A percentile compares a stretch with the other conserved stretches of the same genome.
These are phyloP conservation scores for Calypte anna DNA, from an alignment of 2,113 vertebrate species.

Conservation along the genomic window DNA sequence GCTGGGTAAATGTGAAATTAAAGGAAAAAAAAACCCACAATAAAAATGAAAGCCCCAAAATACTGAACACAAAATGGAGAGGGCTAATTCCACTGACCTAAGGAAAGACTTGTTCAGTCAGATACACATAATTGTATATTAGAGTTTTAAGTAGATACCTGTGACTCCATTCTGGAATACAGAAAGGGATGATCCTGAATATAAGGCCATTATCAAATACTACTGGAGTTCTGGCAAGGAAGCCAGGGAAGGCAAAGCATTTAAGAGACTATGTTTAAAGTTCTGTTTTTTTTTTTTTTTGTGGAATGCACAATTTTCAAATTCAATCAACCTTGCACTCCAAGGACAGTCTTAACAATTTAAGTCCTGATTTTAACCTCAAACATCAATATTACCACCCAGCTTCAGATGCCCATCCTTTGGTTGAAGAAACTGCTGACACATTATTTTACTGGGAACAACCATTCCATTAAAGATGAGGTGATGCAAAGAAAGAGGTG, in stretches of 20 bases:
- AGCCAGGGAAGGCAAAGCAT: not conserved
- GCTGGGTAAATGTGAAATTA: not conserved
- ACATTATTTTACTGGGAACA: not conserved
- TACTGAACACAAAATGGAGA: not conserved
- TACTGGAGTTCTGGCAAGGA: not conserved
- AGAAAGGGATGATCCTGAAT: not conserved
- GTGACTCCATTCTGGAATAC: not conserved
- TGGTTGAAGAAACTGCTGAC: not conserved
- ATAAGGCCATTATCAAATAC: not conserved
- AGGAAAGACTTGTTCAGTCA: conserved; percentile 17
- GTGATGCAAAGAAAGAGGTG: not conserved
- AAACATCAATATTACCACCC: not conserved
- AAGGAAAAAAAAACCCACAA: not conserved
- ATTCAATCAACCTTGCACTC: not conserved
- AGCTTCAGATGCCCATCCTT: not conserved
- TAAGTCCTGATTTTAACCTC: not conserved
- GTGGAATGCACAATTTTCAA: not conserved
- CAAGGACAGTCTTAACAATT: not conserved
- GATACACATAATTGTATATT: not conserved
- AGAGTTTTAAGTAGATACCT: not conserved
- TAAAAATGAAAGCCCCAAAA: not conserved
- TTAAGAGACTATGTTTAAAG: not conserved
- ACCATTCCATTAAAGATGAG: not conserved
- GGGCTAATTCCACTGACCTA: not conserved
- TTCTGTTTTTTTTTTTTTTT: not conserved